Conservation (phyloP, 35 echinoderm and acorn worm genomes). For the Heliocidaris erythrogramma region DNA sequence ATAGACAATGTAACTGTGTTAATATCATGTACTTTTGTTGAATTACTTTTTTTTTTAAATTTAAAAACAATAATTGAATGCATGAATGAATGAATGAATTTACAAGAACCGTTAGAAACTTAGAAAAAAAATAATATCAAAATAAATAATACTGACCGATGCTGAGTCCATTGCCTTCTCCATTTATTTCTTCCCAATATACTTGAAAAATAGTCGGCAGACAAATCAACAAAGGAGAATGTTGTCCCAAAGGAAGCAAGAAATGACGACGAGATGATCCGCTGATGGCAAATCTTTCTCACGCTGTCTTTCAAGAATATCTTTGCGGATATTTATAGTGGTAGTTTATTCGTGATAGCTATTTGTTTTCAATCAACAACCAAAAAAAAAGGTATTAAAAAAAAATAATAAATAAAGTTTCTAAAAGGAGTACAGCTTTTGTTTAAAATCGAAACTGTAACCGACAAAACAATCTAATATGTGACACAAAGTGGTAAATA, state of each 20-base stretch:
- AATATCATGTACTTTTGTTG: too few relatives aligned
- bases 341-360: not conserved
- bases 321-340: not conserved
- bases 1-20: too few relatives aligned
- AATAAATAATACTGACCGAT: not conserved
- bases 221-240: not conserved
- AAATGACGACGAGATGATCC: not conserved
- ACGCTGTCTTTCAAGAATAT: not conserved
- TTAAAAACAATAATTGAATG: too few relatives aligned
- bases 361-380: not conserved
- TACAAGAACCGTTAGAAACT: too few relatives aligned
- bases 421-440: not conserved
- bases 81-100: too few relatives aligned
- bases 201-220: not conserved
- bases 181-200: not conserved
- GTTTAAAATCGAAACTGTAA: not conserved
- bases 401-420: too few relatives aligned
- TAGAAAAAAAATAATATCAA: too few relatives aligned
- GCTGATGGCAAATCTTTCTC: not conserved
- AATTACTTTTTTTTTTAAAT: too few relatives aligned
- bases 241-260: not conserved
- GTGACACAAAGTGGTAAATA: not conserved
- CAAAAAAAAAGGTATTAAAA: not conserved
- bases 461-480: not conserved
- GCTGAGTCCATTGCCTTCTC: not conserved